A percentile compares a stretch with the other conserved stretches of the same genome.
phyloP scores from a whole-genome alignment of 2,113 vertebrate genomes.

The Pseudorhombus dupliciocellatus region DNA sequence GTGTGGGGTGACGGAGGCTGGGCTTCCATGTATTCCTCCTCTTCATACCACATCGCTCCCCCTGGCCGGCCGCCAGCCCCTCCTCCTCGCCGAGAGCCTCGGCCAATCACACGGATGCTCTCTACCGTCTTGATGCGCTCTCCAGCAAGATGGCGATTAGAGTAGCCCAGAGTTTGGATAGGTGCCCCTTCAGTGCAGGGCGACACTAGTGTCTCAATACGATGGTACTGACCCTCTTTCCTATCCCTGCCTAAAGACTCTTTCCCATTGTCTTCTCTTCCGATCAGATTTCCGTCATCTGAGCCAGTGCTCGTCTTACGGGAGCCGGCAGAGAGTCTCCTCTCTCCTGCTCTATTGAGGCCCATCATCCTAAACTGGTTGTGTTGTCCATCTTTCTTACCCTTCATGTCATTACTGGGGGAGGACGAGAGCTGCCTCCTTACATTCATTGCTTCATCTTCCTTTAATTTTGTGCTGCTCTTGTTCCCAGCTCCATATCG shows the following conservation, averaged over 20 bases:
- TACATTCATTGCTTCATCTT: constrained; percentile 73
- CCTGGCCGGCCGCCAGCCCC: constrained; percentile 65
- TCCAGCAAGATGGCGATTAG: constrained; percentile 84
- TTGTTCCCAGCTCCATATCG: constrained; percentile 67
- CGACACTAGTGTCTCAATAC: constrained; percentile 93
- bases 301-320: constrained; percentile 67
- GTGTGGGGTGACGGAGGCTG: constrained; percentile 55
- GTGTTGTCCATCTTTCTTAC: constrained; percentile 65
- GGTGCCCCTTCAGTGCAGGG: constrained; percentile 90
- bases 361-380: constrained; percentile 48
- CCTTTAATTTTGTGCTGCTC: constrained; percentile 58
- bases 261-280: constrained; percentile 60
- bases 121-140: constrained; percentile 97
- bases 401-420: constrained; percentile 81
- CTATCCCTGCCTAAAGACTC: constrained; percentile 33
- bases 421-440: constrained; percentile 80
- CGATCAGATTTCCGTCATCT: constrained; percentile 62
- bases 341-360: constrained; percentile 60
- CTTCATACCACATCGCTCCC: constrained; percentile 79
- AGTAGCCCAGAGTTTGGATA: constrained; percentile 89
- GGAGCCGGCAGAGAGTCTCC: constrained; percentile 57
- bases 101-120: constrained; percentile 89
- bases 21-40: constrained; percentile 80
- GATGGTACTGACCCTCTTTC: constrained; percentile 86
- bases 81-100: constrained; percentile 84